phyloP scores from a whole-genome alignment of 2,888 invertebrate genomes.

The Lacanobia wlatinum region DNA sequence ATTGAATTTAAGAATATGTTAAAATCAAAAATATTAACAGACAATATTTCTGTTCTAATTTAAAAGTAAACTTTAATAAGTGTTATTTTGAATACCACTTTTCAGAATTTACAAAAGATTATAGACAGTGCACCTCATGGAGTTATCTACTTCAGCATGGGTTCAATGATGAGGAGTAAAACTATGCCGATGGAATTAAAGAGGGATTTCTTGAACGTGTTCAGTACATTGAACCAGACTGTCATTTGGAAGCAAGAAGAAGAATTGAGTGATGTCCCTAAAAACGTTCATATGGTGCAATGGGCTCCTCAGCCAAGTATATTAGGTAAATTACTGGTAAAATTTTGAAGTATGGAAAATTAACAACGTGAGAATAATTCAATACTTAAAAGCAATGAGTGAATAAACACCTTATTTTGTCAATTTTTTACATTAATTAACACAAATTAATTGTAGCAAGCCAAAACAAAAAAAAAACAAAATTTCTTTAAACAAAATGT shows the following conservation, averaged over 20 bases:
- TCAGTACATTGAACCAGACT: conserved; percentile 81
- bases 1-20: background rate
- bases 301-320: conserved; percentile 85
- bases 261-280: conserved; percentile 70
- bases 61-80: background rate
- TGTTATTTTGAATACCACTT: background rate
- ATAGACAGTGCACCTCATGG: conserved; percentile 82
- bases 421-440: too few relatives aligned
- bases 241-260: conserved; percentile 87
- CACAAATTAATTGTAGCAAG: too few relatives aligned
- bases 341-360: background rate
- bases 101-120: conserved; percentile 60
- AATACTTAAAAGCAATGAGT: background rate
- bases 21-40: background rate
- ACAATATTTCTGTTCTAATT: background rate
- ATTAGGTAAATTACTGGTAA: conserved; percentile 71
- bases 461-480: too few relatives aligned
- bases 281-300: conserved; percentile 80
- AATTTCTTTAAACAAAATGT: too few relatives aligned
- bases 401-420: background rate
- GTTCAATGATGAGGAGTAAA: conserved; percentile 79
- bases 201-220: conserved; percentile 75
- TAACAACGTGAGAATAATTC: too few relatives aligned
- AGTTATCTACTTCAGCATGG: conserved; percentile 87
- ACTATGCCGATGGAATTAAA: conserved; percentile 76